A percentile compares a stretch with the other conserved stretches of the same genome.
These are phyloP conservation scores for Cremastinae sp. DNA, from an alignment of 2,888 invertebrate species.

Conservation along the genomic window DNA sequence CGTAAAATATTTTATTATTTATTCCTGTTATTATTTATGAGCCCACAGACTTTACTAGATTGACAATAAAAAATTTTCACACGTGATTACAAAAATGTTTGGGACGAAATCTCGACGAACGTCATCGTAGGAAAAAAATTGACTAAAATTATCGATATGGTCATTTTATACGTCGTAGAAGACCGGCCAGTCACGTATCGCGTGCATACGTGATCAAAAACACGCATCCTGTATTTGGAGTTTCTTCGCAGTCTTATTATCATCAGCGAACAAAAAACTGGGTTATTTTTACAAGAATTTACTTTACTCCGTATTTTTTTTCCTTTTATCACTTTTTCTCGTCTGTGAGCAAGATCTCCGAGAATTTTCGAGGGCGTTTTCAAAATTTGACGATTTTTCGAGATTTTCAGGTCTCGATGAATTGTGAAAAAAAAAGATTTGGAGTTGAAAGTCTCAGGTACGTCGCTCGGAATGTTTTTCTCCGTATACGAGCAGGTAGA, in stretches of 20 bases:
- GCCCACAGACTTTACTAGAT: too few species aligned
- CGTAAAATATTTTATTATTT: too few species aligned
- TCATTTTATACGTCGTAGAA: constrained; percentile 13
- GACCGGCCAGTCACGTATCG: not conserved
- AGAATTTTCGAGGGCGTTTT: not conserved
- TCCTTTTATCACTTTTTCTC: not conserved
- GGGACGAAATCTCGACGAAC: not conserved
- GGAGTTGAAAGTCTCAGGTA: too few species aligned
- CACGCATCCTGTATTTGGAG: constrained; percentile 25
- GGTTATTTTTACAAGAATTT: not conserved
- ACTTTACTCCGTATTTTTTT: not conserved
- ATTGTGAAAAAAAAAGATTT: too few species aligned
- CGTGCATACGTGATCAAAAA: constrained; percentile 48
- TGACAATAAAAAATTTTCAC: too few species aligned
- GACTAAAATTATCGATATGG: not conserved
- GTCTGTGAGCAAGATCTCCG: not conserved
- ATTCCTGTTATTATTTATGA: too few species aligned
- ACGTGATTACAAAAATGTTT: too few species aligned
- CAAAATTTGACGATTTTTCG: too few species aligned
- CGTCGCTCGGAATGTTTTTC: too few species aligned
- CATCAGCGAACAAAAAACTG: constrained; percentile 23
- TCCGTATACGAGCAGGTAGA: too few species aligned
- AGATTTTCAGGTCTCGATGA: too few species aligned
- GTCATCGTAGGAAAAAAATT: not conserved
- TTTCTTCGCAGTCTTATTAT: constrained; percentile 26